A percentile compares a stretch with the other conserved stretches of the same genome.
Conservation (phyloP, 2,888 invertebrate species). For the Trichopria drosophilae region DNA sequence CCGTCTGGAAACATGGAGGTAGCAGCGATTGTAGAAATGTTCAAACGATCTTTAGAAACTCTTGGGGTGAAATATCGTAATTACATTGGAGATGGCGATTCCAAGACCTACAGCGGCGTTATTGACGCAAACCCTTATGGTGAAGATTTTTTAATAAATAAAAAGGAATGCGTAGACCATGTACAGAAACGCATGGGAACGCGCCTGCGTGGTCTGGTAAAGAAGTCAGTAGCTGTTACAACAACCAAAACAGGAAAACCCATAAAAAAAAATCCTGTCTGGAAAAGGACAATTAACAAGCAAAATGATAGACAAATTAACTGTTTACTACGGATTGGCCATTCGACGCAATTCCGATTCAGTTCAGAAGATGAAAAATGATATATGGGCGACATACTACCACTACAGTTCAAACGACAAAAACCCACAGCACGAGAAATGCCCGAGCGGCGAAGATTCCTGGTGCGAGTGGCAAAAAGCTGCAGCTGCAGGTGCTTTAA, state of each 20-base stretch:
- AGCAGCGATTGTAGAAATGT: slow-evolving; percentile 27
- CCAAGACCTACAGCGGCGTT: slow-evolving; percentile 15
- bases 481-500: slow-evolving; percentile 14
- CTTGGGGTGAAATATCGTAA: slow-evolving; percentile 25
- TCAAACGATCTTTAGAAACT: slow-evolving; percentile 29
- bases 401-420: slow-evolving; percentile 24
- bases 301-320: slow-evolving; percentile 34
- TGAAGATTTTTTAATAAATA: slow-evolving; percentile 30
- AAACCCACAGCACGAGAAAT: slow-evolving; percentile 18
- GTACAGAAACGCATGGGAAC: too few species aligned
- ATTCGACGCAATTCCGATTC: slow-evolving; percentile 27
- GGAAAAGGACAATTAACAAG: slow-evolving; percentile 32
- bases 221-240: slow-evolving; percentile 8
- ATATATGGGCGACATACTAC: slow-evolving; percentile 33
- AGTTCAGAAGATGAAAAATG: slow-evolving; percentile 31
- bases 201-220: slow-evolving; percentile 24
- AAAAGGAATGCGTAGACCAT: too few species aligned
- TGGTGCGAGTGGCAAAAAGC: slow-evolving; percentile 30
- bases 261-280: slow-evolving; percentile 6
- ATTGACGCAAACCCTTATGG: slow-evolving; percentile 31
- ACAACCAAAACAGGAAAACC: slow-evolving; percentile 6
- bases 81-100: slow-evolving; percentile 23
- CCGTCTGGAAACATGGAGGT: slow-evolving; percentile 35
- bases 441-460: slow-evolving; percentile 20
- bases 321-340: slow-evolving; percentile 29